Evolutionary conservation across 2,113 vertebrate genomes (phyloP), one percentile per base, ranked within the genome.

Genomic region (Ciconia stormi): DNA sequence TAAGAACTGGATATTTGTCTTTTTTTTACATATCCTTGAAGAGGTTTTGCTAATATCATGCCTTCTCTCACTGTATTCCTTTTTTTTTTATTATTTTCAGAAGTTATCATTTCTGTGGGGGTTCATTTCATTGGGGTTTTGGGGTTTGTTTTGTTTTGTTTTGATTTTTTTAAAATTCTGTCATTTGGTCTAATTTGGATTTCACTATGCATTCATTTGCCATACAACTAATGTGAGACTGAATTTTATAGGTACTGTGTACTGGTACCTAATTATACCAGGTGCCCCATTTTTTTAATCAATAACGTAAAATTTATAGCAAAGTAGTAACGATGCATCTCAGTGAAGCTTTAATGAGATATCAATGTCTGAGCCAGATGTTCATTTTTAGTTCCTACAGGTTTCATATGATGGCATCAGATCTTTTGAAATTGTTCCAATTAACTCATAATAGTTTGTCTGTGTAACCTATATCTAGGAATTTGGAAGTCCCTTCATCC

Each of bases 1-100:
- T 55, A 50, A n/a, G 29, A 63, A 87, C 16, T 32, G 11, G 12
- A 16, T 61, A 32, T 55, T 66, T 67, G 11, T 26, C 30, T 14
- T 18, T 40, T 18, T 7, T 32, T 52, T 34, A 44, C 11, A 40
- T n/a, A 65, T 59, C 9, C 6, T 63, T 67, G 26, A 46, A 70
- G 17, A 65, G 6, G 3, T 87, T 78, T 67, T 50, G 21, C 2
- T 87, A 22, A 32, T 66, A 72, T 38, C 15, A 46, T 63, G 26
- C 2, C 9, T 2, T 52, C 10, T 74, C 3, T 52, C 7, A n/a
- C 30, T 42, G 3, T 46, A 30, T 42, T 49, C 3, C 2, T 15
- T 47, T 38, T 13, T n/a, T 44, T 23, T 44, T 22, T n/a, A n/a
- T n/a, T n/a, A n/a, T 23, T 44, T 53, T 2, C 9, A 22, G 11